Evolutionary conservation across 2,113 vertebrate genomes (phyloP), one percentile per base, ranked within the genome.

Genomic region (Mustela nigripes): DNA sequence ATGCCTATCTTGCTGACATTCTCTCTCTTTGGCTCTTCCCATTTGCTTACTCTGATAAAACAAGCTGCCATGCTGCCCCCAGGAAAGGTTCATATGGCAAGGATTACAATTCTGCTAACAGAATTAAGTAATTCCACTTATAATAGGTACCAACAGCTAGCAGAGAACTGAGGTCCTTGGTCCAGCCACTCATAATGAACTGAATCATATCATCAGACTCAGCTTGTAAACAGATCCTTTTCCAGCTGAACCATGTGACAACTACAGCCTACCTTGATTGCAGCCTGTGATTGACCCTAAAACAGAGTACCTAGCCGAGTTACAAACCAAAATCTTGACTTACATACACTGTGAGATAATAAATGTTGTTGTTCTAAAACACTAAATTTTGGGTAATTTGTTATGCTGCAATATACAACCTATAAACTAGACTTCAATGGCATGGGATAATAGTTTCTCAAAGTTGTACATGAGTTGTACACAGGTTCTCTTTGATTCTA

Each of bases 361-460:
- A 89, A 89, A 58, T 71, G 48, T 19, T 94, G 18, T 39, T 84
- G 63, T 85, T 95, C 91, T 91, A 89, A 95, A 80, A 78, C 73
- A 81, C 16, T 67, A 84, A 88, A 11, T 93, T 90, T 90, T 65
- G 21, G 33, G 31, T 85, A 71, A 93, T 85, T 16, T 86, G 71
- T 80, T 91, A 94, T 33, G 60, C 45, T 78, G 42, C 42, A 93
- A 83, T 31, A 95, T 45, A 50, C 36, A 88, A 92, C 28, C n/a
- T 67, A 89, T 39, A 93, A 36, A 82, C 7, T 39, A 91, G n/a
- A 15, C 73, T 92, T 98, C 36, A 89, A 0, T n/a, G 48, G 28
- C 73, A n/a, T 71, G 45, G 21, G n/a, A 36, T 26, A 84, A 90
- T 0, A 71, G 91, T 89, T 96, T 93, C 56, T 90, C 48, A 94